Evolutionary conservation across 1,140 invertebrate species (phyloP).

Genomic region (Temnothorax longispinosus): DNA sequence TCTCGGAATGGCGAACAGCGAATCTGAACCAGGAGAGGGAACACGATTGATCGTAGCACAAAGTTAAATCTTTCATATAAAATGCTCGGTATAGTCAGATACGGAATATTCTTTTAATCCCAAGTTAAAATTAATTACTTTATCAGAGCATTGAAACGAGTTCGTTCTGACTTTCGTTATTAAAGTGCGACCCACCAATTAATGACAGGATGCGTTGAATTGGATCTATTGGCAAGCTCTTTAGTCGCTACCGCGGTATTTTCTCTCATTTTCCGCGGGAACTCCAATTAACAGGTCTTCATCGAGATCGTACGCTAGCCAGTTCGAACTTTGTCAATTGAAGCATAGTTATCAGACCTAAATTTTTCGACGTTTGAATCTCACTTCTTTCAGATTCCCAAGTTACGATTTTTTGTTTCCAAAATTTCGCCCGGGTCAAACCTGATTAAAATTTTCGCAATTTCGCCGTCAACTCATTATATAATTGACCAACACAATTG

Average conservation of each 20-base stretch:
- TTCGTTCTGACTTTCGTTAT: slow-evolving; percentile 11
- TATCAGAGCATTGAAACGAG: background rate
- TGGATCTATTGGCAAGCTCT: slow-evolving; percentile 4
- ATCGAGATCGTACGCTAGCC: background rate
- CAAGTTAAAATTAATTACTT: slow-evolving; percentile 10
- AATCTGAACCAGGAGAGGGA: too few relatives aligned
- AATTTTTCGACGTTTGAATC: background rate
- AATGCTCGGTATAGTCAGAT: background rate
- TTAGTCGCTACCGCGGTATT: slow-evolving; percentile 26
- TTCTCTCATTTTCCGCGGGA: slow-evolving; percentile 33
- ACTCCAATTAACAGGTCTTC: slow-evolving; percentile 30
- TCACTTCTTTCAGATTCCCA: background rate
- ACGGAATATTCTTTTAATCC: background rate
- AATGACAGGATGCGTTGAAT: slow-evolving; percentile 4
- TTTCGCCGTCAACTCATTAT: background rate
- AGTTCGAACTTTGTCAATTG: slow-evolving; percentile 11
- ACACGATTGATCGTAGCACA: background rate
- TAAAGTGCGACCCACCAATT: slow-evolving; percentile 23
- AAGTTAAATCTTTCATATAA: background rate
- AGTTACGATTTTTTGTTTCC: background rate
- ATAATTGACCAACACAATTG: slow-evolving; percentile 1
- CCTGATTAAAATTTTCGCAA: slow-evolving; percentile 18
- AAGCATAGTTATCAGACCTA: background rate
- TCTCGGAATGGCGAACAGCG: background rate
- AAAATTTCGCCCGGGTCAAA: background rate